phyloP scores from a whole-genome alignment of 2,113 vertebrate genomes.

The Sander vitreus region DNA sequence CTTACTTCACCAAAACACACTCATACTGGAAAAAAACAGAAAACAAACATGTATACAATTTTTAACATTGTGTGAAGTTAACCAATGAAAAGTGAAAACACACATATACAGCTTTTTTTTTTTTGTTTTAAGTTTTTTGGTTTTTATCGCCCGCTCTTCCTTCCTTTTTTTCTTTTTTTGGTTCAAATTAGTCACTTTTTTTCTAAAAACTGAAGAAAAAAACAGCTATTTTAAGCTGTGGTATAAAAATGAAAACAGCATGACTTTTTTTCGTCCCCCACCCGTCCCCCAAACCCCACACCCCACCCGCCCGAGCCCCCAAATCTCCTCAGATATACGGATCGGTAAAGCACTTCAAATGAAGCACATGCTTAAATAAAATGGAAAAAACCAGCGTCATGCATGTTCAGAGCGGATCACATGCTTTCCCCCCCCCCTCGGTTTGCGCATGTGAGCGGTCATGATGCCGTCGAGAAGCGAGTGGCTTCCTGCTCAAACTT shows the following conservation, averaged over 20 bases:
- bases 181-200: constrained; percentile 25
- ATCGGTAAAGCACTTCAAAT: constrained; percentile 36
- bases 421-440: background rate
- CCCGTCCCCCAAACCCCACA: no score
- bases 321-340: constrained; percentile 10
- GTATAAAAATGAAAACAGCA: background rate
- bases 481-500: background rate
- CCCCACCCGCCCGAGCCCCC: background rate
- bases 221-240: constrained; percentile 19
- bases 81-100: constrained; percentile 33
- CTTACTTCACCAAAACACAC: constrained; percentile 43
- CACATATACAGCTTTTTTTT: background rate
- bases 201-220: constrained; percentile 16
- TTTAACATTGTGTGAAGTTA: constrained; percentile 57
- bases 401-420: constrained; percentile 31
- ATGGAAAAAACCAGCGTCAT: constrained; percentile 42
- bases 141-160: constrained; percentile 1
- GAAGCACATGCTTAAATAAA: constrained; percentile 64
- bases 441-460: constrained; percentile 20
- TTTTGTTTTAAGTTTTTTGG: background rate
- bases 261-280: background rate
- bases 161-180: background rate
- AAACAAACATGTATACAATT: constrained; percentile 28
- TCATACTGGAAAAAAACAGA: constrained; percentile 29
- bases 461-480: background rate